Conservation (phyloP, 2,113 vertebrate genomes). For the Fulica atra region DNA sequence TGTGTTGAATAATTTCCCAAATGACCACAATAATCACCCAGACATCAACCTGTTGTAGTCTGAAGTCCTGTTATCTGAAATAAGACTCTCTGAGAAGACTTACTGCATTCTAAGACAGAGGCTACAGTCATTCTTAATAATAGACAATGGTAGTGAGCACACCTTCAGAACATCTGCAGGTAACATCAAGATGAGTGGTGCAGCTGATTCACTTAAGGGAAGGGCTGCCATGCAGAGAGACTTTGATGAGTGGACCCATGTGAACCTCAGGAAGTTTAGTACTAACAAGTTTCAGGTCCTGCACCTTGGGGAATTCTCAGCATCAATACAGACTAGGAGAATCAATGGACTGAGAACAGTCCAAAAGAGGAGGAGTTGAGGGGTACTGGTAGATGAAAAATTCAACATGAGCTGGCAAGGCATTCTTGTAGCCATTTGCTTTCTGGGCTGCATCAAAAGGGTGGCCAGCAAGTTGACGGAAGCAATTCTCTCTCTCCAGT, state of each 20-base stretch:
- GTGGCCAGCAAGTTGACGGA: fast-evolving
- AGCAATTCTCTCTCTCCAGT: fast-evolving
- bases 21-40: background rate
- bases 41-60: no score
- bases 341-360: background rate
- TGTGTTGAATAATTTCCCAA: background rate
- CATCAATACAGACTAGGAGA: background rate
- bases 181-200: fast-evolving
- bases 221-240: background rate
- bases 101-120: background rate
- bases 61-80: background rate
- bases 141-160: fast-evolving
- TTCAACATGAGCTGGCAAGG: background rate
- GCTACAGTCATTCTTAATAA: background rate
- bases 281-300: background rate
- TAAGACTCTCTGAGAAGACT: background rate
- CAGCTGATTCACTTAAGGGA: fast-evolving
- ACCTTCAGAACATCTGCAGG: background rate
- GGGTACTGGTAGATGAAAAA: no score
- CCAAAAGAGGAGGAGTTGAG: fast-evolving
- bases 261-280: background rate
- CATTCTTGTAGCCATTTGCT: fast-evolving
- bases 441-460: background rate
- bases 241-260: fast-evolving
- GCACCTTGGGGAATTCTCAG: background rate